Percentiles rank a stretch among this genome's conserved stretches.
These are phyloP conservation scores for Limnephilus rhombicus DNA, from an alignment of 2,888 invertebrate genomes.

Conservation along the genomic window DNA sequence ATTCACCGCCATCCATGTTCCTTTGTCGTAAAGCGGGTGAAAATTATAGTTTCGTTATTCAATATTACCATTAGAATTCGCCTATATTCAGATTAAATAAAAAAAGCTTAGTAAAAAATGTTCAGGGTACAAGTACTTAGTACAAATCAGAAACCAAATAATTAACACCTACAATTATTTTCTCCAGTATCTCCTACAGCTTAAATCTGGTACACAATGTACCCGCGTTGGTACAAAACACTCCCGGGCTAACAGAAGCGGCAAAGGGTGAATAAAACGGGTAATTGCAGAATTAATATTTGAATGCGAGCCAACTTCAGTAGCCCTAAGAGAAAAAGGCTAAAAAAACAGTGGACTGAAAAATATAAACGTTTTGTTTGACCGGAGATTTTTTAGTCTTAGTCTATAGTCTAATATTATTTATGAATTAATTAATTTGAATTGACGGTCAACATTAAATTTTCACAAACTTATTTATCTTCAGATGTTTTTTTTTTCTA, in stretches of 20 bases:
- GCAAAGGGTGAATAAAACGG: constrained; percentile 71
- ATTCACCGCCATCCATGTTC: no score
- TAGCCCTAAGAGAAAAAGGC: background rate
- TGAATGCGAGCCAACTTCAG: constrained; percentile 70
- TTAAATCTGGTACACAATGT: constrained; percentile 4
- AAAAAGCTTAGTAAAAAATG: background rate
- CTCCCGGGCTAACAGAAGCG: constrained; percentile 52
- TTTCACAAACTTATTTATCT: background rate
- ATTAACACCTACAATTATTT: constrained; percentile 9
- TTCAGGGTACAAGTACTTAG: no score
- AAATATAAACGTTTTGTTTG: background rate
- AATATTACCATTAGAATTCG: background rate
- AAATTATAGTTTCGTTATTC: no score
- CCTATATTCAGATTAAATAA: background rate
- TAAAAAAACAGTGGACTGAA: background rate
- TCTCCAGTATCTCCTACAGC: background rate
- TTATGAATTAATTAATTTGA: no score
- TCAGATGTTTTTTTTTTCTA: no score
- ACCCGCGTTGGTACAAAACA: background rate
- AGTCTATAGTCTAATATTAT: background rate
- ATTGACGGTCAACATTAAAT: background rate
- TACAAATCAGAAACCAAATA: no score
- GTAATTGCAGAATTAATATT: constrained; percentile 75
- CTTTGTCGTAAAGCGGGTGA: no score
- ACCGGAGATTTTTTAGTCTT: background rate